Evolutionary conservation across 2,113 vertebrate species (phyloP), one percentile per base, ranked within the genome.

Genomic region (Sarotherodon lohbergeri): DNA sequence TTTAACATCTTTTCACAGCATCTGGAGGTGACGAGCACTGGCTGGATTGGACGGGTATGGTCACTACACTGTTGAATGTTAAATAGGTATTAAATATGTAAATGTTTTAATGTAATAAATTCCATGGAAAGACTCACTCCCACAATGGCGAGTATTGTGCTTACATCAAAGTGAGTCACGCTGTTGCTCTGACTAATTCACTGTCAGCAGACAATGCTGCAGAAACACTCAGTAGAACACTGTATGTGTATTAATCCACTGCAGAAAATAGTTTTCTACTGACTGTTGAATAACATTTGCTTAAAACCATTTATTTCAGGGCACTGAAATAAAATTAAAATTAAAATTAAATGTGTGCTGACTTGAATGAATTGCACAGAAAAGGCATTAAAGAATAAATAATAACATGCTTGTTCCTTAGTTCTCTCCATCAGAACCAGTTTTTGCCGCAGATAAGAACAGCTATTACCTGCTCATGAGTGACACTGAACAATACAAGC

Each of bases 1-100:
- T 19, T 88, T 11, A n/a, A 7, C 54, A 50, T 84, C n/a, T 50
- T 22, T 87, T 80, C 86, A 84, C 96, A 96, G 93, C 88, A 94
- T 39, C 95, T 96, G 89, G 46, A 95, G 79, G 90, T 98, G 95
- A 94, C 73, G 50, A 98, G 97, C 91, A 48, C 89, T 5, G 99
- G 99, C 90, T 99, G 99, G 99, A 95, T 98, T 91, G 98, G 98
- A 87, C 97, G 97, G 95, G 98, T 99, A 98, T 19, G 98, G 97
- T 73, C 6, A 14, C 10, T 3, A 19, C 52, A 50, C 55, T 50
- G 12, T 68, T 39, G 41, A 80, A 14, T 39, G 5, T 14, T 52
- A 76, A 73, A 73, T 29, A 76, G 6, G n/a, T 24, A 56, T 56
- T 56, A 56, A 12, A 39, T 80, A 71, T 71, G 39, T 71, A 43